phyloP scores from a whole-genome alignment of 2,888 invertebrate genomes.

The Stramonita haemastoma region DNA sequence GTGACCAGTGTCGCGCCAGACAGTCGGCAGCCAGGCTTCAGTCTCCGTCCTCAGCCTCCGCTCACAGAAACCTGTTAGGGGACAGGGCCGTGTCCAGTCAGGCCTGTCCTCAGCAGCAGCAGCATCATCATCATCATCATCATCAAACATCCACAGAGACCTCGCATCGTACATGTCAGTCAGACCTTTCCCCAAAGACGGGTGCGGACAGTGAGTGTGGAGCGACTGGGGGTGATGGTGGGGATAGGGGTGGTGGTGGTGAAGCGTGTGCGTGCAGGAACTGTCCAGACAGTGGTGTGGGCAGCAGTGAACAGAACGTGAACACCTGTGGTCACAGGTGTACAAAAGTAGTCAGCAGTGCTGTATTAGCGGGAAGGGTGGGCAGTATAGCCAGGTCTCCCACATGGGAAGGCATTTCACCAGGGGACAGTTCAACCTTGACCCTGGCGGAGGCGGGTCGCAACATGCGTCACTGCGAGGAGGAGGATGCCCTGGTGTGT shows the following conservation, averaged over 20 bases:
- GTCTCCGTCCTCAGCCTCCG: neutral
- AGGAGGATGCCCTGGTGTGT: conserved; percentile 49
- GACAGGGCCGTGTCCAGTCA: neutral
- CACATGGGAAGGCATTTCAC: neutral
- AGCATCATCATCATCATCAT: neutral
- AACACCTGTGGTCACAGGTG: neutral
- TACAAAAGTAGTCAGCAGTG: neutral
- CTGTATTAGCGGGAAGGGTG: neutral
- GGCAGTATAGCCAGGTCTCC: neutral
- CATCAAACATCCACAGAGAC: neutral
- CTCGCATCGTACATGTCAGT: neutral
- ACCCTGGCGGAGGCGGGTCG: conserved; percentile 56
- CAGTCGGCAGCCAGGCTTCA: neutral
- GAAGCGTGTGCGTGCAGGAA: neutral
- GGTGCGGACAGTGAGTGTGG: neutral
- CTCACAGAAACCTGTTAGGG: neutral
- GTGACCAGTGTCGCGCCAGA: neutral
- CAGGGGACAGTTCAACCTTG: neutral
- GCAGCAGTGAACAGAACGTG: neutral
- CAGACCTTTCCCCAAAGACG: neutral
- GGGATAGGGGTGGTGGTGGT: neutral
- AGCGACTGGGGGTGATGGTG: neutral
- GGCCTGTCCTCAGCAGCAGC: neutral
- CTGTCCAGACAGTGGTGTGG: neutral
- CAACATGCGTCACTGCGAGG: conserved; percentile 58